A percentile compares a stretch with the other conserved stretches of the same genome.
Evolutionary conservation across 2,113 vertebrate species (phyloP).

Genomic region (Alligator sinensis): DNA sequence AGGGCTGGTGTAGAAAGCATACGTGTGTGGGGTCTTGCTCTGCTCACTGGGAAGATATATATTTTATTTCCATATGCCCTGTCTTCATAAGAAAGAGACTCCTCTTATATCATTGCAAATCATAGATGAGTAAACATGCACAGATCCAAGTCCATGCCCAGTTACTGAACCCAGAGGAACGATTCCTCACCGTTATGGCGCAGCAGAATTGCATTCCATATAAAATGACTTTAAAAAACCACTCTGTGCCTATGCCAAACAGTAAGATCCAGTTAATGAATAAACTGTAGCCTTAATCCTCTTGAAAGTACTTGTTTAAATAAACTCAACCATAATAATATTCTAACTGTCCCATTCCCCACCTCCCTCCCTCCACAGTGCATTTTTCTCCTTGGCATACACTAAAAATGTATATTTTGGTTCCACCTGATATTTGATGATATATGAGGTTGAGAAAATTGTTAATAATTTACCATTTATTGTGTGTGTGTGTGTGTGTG

Average conservation of each 20-base stretch:
- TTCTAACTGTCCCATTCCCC: too few species aligned
- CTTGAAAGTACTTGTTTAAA: background rate
- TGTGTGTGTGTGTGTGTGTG: too few species aligned
- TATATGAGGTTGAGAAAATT: background rate
- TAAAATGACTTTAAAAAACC: too few species aligned
- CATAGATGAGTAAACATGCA: background rate
- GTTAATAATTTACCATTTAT: background rate
- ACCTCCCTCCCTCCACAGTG: background rate
- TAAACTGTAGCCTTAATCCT: background rate
- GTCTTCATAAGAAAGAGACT: background rate
- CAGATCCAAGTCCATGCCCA: background rate
- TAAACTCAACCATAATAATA: background rate
- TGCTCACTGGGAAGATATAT: background rate
- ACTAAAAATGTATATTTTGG: background rate
- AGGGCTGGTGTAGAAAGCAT: background rate
- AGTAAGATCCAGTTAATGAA: background rate
- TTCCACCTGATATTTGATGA: background rate
- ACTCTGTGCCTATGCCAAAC: background rate
- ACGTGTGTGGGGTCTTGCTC: background rate
- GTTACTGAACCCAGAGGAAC: background rate
- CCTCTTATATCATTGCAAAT: background rate
- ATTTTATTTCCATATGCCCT: background rate
- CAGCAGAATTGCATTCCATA: background rate
- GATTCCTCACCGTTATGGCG: background rate
- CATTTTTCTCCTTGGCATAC: background rate